Conservation (phyloP, 2,113 vertebrate species). For the Acinonyx jubatus region DNA sequence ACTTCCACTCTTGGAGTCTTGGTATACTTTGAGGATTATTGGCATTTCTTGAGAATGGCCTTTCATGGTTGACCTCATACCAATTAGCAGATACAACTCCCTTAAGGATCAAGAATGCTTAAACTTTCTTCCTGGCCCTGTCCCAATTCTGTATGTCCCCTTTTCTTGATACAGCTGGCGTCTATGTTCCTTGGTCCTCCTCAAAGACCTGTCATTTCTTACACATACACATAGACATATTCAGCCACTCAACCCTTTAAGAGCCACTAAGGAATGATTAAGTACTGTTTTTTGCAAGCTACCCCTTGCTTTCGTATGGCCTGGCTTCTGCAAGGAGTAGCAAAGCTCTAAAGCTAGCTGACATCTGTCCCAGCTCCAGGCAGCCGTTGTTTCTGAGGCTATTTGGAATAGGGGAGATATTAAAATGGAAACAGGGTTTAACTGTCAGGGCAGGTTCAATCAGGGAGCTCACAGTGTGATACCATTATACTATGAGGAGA, state of each 20-base stretch:
- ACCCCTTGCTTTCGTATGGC: neutral
- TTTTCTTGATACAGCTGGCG: neutral
- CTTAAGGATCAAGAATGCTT: neutral
- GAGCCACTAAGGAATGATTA: too few relatives aligned
- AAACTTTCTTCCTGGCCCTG: neutral
- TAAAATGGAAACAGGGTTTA: neutral
- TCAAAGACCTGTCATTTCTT: neutral
- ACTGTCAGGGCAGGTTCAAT: neutral
- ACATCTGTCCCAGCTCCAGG: neutral
- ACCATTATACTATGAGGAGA: neutral
- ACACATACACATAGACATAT: too few relatives aligned
- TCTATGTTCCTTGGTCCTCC: neutral
- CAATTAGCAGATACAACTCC: neutral
- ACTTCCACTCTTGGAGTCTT: neutral
- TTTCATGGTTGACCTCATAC: neutral
- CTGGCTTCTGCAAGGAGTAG: neutral
- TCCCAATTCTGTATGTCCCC: neutral
- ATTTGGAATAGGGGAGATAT: neutral
- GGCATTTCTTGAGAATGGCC: neutral
- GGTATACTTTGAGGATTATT: neutral
- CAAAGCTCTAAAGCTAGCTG: neutral
- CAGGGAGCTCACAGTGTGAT: neutral
- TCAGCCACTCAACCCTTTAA: neutral
- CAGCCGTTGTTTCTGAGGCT: neutral
- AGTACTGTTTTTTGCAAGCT: neutral